phyloP scores from a whole-genome alignment of 2,113 vertebrate genomes.

The Chlorocebus sabaeus region DNA sequence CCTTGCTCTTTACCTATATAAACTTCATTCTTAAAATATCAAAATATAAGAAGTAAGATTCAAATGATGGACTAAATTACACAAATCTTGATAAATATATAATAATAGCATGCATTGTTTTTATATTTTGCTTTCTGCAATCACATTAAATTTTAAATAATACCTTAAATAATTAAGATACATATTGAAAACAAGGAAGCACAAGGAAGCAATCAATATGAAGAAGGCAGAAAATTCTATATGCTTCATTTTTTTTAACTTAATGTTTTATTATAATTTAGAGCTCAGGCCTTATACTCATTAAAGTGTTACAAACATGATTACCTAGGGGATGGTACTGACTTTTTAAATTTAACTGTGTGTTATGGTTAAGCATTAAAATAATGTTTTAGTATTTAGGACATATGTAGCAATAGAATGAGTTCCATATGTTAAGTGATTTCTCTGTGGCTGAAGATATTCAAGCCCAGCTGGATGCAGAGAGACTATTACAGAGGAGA shows the following conservation, averaged over 20 bases:
- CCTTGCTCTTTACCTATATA: not conserved
- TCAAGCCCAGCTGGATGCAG: not conserved
- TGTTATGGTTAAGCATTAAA: not conserved
- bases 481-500: rapidly evolving
- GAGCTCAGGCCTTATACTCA: not conserved
- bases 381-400: not conserved
- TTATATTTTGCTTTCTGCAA: not conserved
- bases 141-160: not conserved
- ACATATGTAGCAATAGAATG: not conserved
- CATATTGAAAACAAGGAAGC: not conserved
- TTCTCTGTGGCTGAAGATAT: not conserved
- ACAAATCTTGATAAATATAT: not conserved
- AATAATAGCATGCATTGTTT: not conserved
- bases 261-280: not conserved
- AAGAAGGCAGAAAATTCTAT: not conserved
- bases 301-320: not conserved
- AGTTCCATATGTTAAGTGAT: not conserved
- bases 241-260: not conserved
- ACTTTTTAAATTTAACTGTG: not conserved
- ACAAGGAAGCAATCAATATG: not conserved
- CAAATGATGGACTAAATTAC: not conserved
- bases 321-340: not conserved
- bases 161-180: not conserved
- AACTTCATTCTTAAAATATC: not conserved
- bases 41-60: not conserved